phyloP scores from a whole-genome alignment of 2,797 vertebrate species.

The Odontamblyopus lacepedii region DNA sequence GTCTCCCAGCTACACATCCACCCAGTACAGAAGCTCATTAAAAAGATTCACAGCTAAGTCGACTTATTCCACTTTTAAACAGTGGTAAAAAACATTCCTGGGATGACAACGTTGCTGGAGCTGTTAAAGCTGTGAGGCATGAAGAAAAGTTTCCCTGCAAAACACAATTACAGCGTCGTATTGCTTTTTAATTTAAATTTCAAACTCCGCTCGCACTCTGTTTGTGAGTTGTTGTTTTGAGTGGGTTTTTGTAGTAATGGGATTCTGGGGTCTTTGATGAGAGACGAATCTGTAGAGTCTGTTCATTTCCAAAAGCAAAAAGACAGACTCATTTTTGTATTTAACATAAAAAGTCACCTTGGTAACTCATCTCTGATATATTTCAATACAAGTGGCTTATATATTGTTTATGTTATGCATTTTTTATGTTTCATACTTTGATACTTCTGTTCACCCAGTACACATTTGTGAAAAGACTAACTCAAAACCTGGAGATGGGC shows the following conservation, averaged over 20 bases:
- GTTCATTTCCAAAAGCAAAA: background rate
- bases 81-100: constrained; percentile 12
- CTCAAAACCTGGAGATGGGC: too few relatives aligned
- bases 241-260: constrained; percentile 1
- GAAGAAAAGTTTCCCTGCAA: constrained; percentile 25
- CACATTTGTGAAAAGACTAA: too few relatives aligned
- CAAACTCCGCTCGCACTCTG: constrained; percentile 3
- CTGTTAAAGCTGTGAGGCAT: constrained; percentile 21
- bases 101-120: constrained; percentile 9
- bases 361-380: too few relatives aligned
- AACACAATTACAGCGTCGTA: constrained; percentile 24
- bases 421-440: too few relatives aligned
- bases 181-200: constrained; percentile 28
- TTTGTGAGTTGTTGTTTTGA: background rate
- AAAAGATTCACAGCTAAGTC: constrained; percentile 15
- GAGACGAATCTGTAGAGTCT: background rate
- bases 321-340: background rate
- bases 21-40: constrained; percentile 46
- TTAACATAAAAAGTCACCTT: too few relatives aligned
- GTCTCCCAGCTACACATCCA: constrained; percentile 16
- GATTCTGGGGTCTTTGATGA: background rate
- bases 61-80: constrained; percentile 28
- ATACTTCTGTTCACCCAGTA: background rate
- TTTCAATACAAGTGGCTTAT: too few relatives aligned
- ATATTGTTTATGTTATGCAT: too few relatives aligned